Conservation (phyloP, 2,797 vertebrate genomes). For the Intellagama lesueurii region DNA sequence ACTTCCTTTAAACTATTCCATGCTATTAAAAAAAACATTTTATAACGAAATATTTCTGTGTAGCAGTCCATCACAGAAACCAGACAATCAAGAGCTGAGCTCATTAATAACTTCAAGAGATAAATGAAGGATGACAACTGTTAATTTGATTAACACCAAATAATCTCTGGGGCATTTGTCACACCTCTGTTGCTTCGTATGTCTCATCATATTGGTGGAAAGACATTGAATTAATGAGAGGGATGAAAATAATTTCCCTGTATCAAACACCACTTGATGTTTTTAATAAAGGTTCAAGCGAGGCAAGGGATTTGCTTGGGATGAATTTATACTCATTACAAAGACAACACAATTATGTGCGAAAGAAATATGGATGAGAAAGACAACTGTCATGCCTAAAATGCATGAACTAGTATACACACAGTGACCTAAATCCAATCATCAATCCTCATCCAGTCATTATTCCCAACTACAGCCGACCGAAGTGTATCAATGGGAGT, state of each 20-base stretch:
- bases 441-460: too few species aligned
- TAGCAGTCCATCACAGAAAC: not conserved
- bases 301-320: not conserved
- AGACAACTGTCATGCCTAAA: not conserved
- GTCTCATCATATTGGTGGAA: not conserved
- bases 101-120: slow-evolving; percentile 13
- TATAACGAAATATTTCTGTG: not conserved
- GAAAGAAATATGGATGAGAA: not conserved
- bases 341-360: not conserved
- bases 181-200: slow-evolving; percentile 13
- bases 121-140: slow-evolving; percentile 6
- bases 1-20: not conserved
- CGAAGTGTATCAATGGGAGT: too few species aligned
- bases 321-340: not conserved
- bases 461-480: too few species aligned
- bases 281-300: not conserved
- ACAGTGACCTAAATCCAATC: too few species aligned
- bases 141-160: slow-evolving; percentile 28
- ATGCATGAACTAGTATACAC: not conserved
- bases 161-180: not conserved
- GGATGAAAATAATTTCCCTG: not conserved
- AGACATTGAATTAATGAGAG: slow-evolving; percentile 12
- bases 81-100: not conserved
- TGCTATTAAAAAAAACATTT: not conserved
- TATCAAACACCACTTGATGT: not conserved